phyloP scores from a whole-genome alignment of 2,113 vertebrate genomes.

The Morone chrysops region DNA sequence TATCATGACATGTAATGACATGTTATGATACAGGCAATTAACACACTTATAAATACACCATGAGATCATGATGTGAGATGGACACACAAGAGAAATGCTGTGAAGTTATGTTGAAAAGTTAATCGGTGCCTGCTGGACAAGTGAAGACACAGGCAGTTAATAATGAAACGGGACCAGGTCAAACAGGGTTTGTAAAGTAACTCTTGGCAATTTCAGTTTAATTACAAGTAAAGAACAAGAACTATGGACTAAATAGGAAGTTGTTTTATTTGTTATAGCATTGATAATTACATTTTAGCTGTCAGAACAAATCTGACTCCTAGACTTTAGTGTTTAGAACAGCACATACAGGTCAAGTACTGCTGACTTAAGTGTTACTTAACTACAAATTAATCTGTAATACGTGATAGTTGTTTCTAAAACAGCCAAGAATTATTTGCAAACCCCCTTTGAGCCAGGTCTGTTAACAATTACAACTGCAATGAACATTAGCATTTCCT shows the following conservation, averaged over 20 bases:
- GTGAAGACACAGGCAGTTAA: constrained; percentile 33
- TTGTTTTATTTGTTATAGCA: background rate
- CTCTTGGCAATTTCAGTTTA: no score
- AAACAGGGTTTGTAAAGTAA: background rate
- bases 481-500: background rate
- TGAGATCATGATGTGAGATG: constrained; percentile 51
- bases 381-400: background rate
- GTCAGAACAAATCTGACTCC: background rate
- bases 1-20: background rate
- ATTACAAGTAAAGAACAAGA: background rate
- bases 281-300: background rate
- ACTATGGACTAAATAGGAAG: background rate
- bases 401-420: no score
- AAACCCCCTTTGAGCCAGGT: constrained; percentile 20
- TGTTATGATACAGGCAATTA: constrained; percentile 19
- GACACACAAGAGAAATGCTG: constrained; percentile 34
- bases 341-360: background rate
- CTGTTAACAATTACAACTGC: background rate
- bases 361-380: background rate
- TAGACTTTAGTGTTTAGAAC: background rate
- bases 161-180: constrained; percentile 19
- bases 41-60: constrained; percentile 44
- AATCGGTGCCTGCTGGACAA: constrained; percentile 25
- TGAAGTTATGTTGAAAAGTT: constrained; percentile 46
- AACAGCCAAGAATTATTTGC: background rate